A percentile compares a stretch with the other conserved stretches of the same genome.
Conservation (phyloP, 2,888 invertebrate species). For the Homarus gammarus region DNA sequence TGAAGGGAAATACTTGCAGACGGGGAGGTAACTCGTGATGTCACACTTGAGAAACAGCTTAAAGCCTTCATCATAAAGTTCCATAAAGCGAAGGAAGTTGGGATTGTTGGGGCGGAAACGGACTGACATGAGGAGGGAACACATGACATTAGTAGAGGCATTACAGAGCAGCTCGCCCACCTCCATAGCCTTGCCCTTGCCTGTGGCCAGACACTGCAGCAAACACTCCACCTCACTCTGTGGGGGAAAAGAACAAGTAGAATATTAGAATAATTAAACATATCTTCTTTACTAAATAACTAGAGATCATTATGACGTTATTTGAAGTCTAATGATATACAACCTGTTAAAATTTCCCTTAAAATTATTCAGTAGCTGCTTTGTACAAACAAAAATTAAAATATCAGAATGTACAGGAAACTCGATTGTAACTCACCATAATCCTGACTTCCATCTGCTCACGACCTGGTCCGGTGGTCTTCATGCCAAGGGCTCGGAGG, state of each 20-base stretch:
- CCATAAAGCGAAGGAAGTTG: conserved; percentile 88
- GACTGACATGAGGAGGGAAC: conserved; percentile 93
- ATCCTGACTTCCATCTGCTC: conserved; percentile 89
- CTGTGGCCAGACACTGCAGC: conserved; percentile 84
- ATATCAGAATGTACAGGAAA: background rate
- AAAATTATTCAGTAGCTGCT: no score
- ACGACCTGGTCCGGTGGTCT: conserved; percentile 89
- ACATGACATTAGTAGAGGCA: conserved; percentile 93
- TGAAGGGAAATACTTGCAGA: conserved; percentile 83
- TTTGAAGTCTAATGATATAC: background rate
- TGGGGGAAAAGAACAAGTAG: background rate
- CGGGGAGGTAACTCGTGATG: conserved; percentile 90
- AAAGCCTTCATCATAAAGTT: conserved; percentile 89
- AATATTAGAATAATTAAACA: background rate
- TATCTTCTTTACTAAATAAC: background rate
- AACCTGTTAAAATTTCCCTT: no score
- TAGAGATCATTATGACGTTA: no score
- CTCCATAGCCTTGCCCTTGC: conserved; percentile 86
- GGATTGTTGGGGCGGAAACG: conserved; percentile 89
- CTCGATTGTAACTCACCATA: conserved; percentile 83
- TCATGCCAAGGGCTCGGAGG: conserved; percentile 88
- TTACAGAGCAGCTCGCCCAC: conserved; percentile 86
- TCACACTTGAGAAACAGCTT: conserved; percentile 90
- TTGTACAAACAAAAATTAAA: background rate
- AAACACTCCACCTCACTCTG: conserved; percentile 89